A percentile compares a stretch with the other conserved stretches of the same genome.
Evolutionary conservation across 2,113 vertebrate genomes (phyloP).

Genomic region (Pteruthius melanotis): DNA sequence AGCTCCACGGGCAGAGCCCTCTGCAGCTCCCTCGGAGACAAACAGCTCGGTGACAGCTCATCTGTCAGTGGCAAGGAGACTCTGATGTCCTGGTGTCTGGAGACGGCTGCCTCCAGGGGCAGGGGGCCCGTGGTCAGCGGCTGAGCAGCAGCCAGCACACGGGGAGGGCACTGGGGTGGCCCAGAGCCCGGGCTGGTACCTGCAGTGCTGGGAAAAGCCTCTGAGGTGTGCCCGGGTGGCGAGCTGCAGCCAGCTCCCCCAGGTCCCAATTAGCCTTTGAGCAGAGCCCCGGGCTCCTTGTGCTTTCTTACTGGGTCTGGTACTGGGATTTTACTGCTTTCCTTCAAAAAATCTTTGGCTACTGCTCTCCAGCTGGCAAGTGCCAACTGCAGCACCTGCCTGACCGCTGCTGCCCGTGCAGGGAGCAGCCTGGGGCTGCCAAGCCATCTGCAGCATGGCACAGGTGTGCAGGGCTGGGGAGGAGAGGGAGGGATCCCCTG

Average conservation of each 20-base stretch:
- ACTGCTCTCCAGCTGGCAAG: not conserved
- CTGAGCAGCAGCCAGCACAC: not conserved
- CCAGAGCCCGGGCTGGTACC: not conserved
- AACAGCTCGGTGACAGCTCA: not conserved
- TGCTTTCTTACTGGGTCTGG: not conserved
- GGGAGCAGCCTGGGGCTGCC: not conserved
- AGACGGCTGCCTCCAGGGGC: not conserved
- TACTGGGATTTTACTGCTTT: not conserved
- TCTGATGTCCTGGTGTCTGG: not conserved
- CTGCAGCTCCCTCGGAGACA: not conserved
- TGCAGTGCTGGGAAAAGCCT: not conserved
- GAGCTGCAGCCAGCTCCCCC: not conserved
- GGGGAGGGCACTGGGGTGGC: not conserved
- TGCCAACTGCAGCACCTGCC: not conserved
- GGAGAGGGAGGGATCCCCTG: not conserved
- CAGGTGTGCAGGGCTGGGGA: not conserved
- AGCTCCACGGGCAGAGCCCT: not conserved
- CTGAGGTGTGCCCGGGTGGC: not conserved
- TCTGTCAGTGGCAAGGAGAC: not conserved
- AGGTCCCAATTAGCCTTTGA: not conserved
- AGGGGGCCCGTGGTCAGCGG: not conserved
- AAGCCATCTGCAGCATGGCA: not conserved
- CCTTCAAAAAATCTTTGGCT: not conserved
- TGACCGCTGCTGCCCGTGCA: not conserved
- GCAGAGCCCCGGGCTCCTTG: not conserved